These are phyloP conservation scores for Eledona agricola DNA, from an alignment of 2,888 invertebrate genomes.

Conservation along the genomic window DNA sequence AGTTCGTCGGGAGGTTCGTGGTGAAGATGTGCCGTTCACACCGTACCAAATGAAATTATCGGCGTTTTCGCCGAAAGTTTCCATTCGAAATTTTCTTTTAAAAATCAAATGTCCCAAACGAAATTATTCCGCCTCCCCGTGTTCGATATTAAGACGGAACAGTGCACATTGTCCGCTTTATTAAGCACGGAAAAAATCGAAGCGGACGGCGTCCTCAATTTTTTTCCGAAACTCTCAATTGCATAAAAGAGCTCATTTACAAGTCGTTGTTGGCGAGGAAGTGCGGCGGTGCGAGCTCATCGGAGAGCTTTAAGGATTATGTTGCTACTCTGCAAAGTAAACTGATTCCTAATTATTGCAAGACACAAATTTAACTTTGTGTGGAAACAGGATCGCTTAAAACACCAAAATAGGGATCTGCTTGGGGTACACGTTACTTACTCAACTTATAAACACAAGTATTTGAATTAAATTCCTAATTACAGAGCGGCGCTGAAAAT, in stretches of 20 bases:
- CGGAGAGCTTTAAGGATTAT: slow-evolving; percentile 4
- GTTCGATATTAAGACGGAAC: slow-evolving; percentile 21
- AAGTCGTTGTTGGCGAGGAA: no score
- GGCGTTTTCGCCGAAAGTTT: slow-evolving; percentile 32
- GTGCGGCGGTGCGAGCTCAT: no score
- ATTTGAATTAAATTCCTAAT: no score
- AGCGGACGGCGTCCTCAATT: no score
- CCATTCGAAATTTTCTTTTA: slow-evolving; percentile 26
- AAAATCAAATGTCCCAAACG: slow-evolving; percentile 34
- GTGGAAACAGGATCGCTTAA: slow-evolving; percentile 12
- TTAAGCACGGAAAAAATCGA: slow-evolving; percentile 22
- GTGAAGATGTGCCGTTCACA: slow-evolving; percentile 22
- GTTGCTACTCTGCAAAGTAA: slow-evolving; percentile 12
- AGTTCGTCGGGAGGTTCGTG: slow-evolving; percentile 24
- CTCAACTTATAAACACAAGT: no score
- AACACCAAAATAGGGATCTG: no score
- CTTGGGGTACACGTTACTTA: no score
- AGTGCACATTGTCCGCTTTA: slow-evolving; percentile 21
- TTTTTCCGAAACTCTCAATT: no score
- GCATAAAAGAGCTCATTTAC: no score
- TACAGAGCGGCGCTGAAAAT: no score
- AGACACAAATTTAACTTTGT: slow-evolving; percentile 13
- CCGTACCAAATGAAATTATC: slow-evolving; percentile 34
- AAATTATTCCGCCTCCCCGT: slow-evolving; percentile 29
- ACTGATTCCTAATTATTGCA: slow-evolving; percentile 13